A percentile compares a stretch with the other conserved stretches of the same genome.
phyloP scores from a whole-genome alignment of 2,888 invertebrate genomes.

The Hipparchia sbordonii region DNA sequence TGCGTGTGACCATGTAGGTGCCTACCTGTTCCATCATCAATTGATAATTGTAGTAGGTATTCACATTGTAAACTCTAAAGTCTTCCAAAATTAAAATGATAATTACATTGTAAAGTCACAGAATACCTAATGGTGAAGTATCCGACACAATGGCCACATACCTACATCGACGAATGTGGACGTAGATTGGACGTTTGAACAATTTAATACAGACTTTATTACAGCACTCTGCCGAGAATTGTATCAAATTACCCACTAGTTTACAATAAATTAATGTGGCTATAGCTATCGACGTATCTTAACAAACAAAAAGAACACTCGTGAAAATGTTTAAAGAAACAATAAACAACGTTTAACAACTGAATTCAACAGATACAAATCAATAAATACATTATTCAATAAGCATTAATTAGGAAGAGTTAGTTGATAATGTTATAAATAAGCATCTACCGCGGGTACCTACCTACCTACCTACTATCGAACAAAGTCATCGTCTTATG shows the following conservation, averaged over 20 bases:
- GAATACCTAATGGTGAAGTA: background rate
- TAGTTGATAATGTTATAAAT: too few relatives aligned
- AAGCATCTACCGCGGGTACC: too few relatives aligned
- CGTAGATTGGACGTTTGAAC: slow-evolving; percentile 14
- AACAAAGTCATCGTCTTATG: too few relatives aligned
- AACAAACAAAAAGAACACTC: background rate
- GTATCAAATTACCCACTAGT: background rate
- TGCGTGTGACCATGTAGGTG: too few relatives aligned
- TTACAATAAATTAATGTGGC: background rate
- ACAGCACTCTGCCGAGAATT: background rate
- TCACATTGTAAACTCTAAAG: background rate
- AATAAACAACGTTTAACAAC: background rate
- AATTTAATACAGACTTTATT: slow-evolving; percentile 3
- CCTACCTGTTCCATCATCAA: too few relatives aligned
- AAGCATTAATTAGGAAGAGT: background rate
- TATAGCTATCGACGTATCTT: background rate
- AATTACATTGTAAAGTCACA: too few relatives aligned
- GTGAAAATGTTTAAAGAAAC: background rate
- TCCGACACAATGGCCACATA: slow-evolving; percentile 4
- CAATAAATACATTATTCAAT: background rate
- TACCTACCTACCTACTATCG: too few relatives aligned
- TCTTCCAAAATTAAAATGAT: background rate
- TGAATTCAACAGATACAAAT: background rate
- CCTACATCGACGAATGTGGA: background rate
- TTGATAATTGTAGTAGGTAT: too few relatives aligned